Evolutionary conservation across 2,113 vertebrate species (phyloP).

Genomic region (Hemicordylus capensis): DNA sequence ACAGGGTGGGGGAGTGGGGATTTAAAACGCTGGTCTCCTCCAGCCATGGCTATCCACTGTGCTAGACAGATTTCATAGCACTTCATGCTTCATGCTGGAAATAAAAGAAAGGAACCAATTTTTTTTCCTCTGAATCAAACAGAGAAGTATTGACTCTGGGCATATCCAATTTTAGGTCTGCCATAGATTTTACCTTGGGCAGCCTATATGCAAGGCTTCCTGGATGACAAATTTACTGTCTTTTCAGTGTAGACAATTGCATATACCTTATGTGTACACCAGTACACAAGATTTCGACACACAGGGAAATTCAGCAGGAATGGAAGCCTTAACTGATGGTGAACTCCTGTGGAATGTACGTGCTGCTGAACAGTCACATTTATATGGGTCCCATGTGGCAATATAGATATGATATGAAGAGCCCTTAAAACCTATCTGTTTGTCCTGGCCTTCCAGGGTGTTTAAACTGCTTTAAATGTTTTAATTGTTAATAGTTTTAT

Average conservation of each 20-base stretch:
- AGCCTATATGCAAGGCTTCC: background rate
- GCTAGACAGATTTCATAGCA: background rate
- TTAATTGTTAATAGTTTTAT: too few species aligned
- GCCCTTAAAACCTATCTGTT: too few species aligned
- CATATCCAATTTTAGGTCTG: background rate
- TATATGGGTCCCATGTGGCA: background rate
- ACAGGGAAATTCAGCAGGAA: background rate
- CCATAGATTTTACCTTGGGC: background rate
- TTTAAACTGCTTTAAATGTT: too few species aligned
- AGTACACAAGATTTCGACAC: background rate
- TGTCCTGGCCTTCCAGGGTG: too few species aligned
- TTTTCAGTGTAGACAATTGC: too few species aligned
- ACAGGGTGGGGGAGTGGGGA: background rate
- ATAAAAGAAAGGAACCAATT: background rate
- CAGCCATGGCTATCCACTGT: background rate
- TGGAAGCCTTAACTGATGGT: background rate
- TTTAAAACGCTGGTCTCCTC: background rate
- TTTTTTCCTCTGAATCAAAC: background rate
- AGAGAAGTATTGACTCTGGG: background rate
- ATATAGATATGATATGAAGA: background rate
- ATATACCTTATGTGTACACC: background rate
- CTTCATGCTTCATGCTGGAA: conserved; percentile 4
- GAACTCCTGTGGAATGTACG: background rate
- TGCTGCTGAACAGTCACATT: background rate
- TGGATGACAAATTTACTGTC: background rate